phyloP scores from a whole-genome alignment of 2,113 vertebrate genomes.

The Silurus glanis region DNA sequence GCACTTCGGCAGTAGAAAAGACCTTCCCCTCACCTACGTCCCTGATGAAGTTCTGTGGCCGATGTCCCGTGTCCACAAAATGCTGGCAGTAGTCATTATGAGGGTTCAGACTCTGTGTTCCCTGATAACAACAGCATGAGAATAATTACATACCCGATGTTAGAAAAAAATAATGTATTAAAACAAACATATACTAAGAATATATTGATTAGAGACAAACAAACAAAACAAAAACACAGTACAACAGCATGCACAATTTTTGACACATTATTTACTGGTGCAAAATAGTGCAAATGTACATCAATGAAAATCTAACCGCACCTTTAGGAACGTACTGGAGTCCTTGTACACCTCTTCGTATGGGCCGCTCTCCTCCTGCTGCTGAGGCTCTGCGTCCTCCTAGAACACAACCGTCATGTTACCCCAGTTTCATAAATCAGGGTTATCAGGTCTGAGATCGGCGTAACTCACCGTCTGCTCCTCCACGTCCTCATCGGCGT shows the following conservation, averaged over 20 bases:
- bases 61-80: conserved; percentile 96
- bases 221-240: neutral
- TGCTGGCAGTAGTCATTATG: conserved; percentile 99
- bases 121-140: conserved; percentile 67
- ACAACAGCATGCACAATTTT: no score
- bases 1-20: neutral
- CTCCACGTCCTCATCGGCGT: conserved; percentile 88
- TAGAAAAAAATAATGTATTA: neutral
- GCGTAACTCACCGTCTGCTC: conserved; percentile 83
- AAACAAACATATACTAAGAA: neutral
- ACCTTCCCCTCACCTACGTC: conserved; percentile 85
- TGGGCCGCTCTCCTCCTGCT: conserved; percentile 84
- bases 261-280: no score
- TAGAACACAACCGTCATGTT: conserved; percentile 59
- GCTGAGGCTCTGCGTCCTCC: conserved; percentile 90
- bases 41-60: conserved; percentile 98
- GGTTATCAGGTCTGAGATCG: neutral
- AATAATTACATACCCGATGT: neutral
- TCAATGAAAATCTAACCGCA: conserved; percentile 50
- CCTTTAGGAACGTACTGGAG: conserved; percentile 98
- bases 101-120: conserved; percentile 95
- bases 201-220: neutral
- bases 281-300: no score
- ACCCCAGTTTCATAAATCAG: neutral
- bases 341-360: conserved; percentile 98